phyloP scores from a whole-genome alignment of 2,797 vertebrate species.

The Epinephelus awoara region DNA sequence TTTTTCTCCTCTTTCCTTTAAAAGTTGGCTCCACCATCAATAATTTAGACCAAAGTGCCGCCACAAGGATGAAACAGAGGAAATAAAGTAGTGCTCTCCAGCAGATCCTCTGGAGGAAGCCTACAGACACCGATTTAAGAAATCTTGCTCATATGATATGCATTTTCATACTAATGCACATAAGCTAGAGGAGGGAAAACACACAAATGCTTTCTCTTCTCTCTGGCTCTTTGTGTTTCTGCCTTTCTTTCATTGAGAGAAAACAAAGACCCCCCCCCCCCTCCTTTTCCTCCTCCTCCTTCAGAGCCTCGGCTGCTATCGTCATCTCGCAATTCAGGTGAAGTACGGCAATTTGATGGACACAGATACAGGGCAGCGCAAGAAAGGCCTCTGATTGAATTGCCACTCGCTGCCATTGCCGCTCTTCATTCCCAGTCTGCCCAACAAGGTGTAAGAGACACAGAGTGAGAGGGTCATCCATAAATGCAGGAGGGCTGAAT shows the following conservation, averaged over 20 bases:
- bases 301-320: conserved; percentile 38
- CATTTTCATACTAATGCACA: conserved; percentile 33
- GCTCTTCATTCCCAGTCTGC: conserved; percentile 47
- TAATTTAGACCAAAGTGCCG: conserved; percentile 57
- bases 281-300: conserved; percentile 4
- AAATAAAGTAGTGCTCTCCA: conserved; percentile 49
- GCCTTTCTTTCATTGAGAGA: conserved; percentile 33
- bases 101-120: conserved; percentile 43
- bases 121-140: conserved; percentile 38
- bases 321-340: conserved; percentile 37
- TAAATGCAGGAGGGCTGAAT: conserved; percentile 52
- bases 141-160: conserved; percentile 31
- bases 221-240: background rate
- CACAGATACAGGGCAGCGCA: conserved; percentile 42
- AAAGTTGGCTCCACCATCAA: conserved; percentile 57
- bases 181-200: conserved; percentile 25
- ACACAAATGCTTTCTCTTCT: conserved; percentile 4
- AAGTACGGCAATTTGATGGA: conserved; percentile 59
- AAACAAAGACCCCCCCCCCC: conserved; percentile 48
- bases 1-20: conserved; percentile 40
- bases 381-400: conserved; percentile 63
- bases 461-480: conserved; percentile 60
- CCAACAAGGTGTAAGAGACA: conserved; percentile 29
- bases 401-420: conserved; percentile 42
- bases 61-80: conserved; percentile 38